Evolutionary conservation across 2,888 invertebrate genomes (phyloP).

Genomic region (Aromia moschata): DNA sequence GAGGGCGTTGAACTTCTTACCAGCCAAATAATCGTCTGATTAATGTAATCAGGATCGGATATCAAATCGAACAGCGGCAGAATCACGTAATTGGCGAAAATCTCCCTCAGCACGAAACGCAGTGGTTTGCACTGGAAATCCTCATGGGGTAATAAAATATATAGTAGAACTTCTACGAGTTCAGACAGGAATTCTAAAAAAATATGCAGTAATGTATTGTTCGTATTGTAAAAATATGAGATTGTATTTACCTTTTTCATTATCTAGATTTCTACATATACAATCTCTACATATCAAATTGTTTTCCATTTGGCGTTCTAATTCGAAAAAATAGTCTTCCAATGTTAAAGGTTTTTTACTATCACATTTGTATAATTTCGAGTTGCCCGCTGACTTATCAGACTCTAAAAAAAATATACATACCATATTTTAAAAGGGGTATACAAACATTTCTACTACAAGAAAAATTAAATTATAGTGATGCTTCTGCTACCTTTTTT

Average conservation of each 20-base stretch:
- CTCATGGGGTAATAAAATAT: constrained; percentile 82
- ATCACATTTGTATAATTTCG: constrained; percentile 71
- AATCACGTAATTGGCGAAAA: constrained; percentile 58
- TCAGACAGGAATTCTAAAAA: constrained; percentile 80
- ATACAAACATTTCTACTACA: constrained; percentile 15
- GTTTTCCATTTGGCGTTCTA: constrained; percentile 88
- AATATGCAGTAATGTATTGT: constrained; percentile 17
- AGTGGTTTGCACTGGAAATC: constrained; percentile 86
- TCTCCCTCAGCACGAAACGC: constrained; percentile 78
- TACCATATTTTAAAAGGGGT: constrained; percentile 46
- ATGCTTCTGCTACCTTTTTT: no score
- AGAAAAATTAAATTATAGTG: no score
- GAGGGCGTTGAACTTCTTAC: constrained; percentile 69
- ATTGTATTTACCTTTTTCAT: constrained; percentile 66
- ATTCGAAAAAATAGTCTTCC: constrained; percentile 86
- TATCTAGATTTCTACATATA: constrained; percentile 76
- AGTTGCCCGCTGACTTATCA: constrained; percentile 66
- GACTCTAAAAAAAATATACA: constrained; percentile 50
- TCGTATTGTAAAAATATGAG: background rate
- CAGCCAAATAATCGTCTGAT: constrained; percentile 88
- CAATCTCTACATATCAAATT: constrained; percentile 80
- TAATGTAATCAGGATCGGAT: constrained; percentile 91
- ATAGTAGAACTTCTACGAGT: constrained; percentile 83
- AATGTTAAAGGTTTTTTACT: constrained; percentile 62
- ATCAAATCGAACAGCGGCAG: constrained; percentile 74